A percentile compares a stretch with the other conserved stretches of the same genome.
Evolutionary conservation across 2,797 vertebrate genomes (phyloP).

Genomic region (Carapus acus): DNA sequence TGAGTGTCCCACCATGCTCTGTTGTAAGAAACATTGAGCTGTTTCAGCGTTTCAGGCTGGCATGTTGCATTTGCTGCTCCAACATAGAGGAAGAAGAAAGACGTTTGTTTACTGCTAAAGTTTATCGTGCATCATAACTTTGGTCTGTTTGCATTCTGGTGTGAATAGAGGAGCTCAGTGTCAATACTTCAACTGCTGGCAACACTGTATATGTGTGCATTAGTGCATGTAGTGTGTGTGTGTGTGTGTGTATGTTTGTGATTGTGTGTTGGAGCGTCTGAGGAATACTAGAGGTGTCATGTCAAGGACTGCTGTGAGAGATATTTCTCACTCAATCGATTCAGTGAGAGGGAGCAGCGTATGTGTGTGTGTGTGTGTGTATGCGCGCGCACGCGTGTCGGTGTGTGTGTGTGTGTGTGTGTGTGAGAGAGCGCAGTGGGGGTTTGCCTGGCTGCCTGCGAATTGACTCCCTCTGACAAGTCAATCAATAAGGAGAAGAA

Average conservation of each 20-base stretch:
- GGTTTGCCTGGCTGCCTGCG: slow-evolving; percentile 34
- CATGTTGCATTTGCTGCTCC: not conserved
- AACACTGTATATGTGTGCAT: no score
- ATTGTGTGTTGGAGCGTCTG: not conserved
- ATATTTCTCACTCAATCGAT: no score
- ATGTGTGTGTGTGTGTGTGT: no score
- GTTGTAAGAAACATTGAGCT: slow-evolving; percentile 5
- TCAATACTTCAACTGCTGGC: no score
- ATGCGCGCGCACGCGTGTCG: no score
- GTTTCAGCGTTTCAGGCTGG: not conserved
- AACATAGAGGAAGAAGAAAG: no score
- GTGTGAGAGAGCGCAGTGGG: slow-evolving; percentile 34
- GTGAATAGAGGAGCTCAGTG: no score
- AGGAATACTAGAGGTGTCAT: no score
- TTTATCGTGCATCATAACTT: no score
- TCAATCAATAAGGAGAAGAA: slow-evolving; percentile 61
- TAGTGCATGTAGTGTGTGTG: not conserved
- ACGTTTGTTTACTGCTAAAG: no score
- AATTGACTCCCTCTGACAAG: slow-evolving; percentile 57
- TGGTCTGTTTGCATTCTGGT: not conserved
- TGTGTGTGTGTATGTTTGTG: slow-evolving; percentile 1
- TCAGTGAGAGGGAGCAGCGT: no score
- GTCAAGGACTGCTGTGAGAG: no score
- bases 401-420: slow-evolving; percentile 16
- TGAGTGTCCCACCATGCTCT: not conserved